Conservation (phyloP, 2,113 vertebrate genomes). For the Oryzias woworae region DNA sequence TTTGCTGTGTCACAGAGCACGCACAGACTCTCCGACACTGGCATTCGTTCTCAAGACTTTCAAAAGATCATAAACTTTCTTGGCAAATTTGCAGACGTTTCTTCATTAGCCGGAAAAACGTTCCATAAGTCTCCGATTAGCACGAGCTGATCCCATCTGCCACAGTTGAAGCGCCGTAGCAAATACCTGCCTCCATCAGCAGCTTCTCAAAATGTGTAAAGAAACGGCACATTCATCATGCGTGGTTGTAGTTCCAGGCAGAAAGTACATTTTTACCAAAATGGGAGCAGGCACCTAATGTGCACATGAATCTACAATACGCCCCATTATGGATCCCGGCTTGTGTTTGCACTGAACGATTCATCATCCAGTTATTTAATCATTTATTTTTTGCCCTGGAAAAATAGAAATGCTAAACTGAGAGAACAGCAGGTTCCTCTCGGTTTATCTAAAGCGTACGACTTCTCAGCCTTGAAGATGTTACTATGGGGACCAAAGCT, state of each 20-base stretch:
- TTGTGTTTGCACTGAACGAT: not conserved
- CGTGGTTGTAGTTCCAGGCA: not conserved
- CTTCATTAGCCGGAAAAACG: not conserved
- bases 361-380: not conserved
- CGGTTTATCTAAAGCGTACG: not conserved
- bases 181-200: slow-evolving; percentile 30
- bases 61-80: not conserved
- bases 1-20: slow-evolving; percentile 19
- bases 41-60: not conserved
- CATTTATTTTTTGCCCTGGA: not conserved
- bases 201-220: slow-evolving; percentile 8
- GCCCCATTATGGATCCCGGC: not conserved
- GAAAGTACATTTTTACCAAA: not conserved
- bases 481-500: slow-evolving; percentile 22
- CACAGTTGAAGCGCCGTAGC: not conserved
- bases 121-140: slow-evolving; percentile 13
- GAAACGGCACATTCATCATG: slow-evolving; percentile 1
- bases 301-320: not conserved
- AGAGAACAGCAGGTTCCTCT: not conserved
- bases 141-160: slow-evolving; percentile 5
- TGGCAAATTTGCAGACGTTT: too few relatives aligned
- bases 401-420: slow-evolving; percentile 1
- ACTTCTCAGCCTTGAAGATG: slow-evolving; percentile 25
- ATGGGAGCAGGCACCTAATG: not conserved
- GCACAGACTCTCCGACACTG: not conserved